Evolutionary conservation across 1,140 invertebrate species (phyloP), one percentile per base, ranked within the genome.

Genomic region (Drosophila paulistorum): DNA sequence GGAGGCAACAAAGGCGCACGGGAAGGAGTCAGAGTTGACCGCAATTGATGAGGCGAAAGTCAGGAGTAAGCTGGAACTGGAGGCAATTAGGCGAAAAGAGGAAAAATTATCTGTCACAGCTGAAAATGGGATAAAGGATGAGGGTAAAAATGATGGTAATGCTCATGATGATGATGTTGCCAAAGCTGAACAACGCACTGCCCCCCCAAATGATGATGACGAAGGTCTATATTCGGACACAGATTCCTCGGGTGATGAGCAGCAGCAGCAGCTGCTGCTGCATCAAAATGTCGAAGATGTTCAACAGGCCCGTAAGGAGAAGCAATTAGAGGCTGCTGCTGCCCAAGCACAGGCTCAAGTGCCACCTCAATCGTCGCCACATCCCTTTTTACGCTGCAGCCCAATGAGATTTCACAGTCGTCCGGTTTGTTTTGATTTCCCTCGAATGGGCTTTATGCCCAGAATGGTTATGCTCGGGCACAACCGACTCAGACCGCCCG

Each of bases 191-290:
- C 7, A 68, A 65, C 7, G 23, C 35, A 23, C 11, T 9, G 20
- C 11, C 42, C 61, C 7, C 3, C 51, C 2, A 55, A 30, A 30
- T 30, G 73, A 74, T 0, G 84, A 87, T 37, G 84, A 89, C 48
- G 84, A 89, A 65, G 84, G 84, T 20, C 60, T 89, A 35, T 89
- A 89, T n/a, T 89, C 84, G 30, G 84, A 89, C 11, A 81, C 85
- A 2, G 84, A 89, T 20, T 90, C 84, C 0, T 84, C 81, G 11
- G 69, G 14, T 9, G 81, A 84, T 23, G 80, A 84, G 6, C 65
- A 26, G 26, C 20, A 23, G 3, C 30, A 79, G 14, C 64, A 65
- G 1, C 68, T 64, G 14, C 77, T 78, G 7, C 62, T 72, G 33
- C 64, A 65, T 1, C 69, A 66, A 20, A 66, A 68, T 35, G 54